Evolutionary conservation across 2,113 vertebrate genomes (phyloP), one percentile per base, ranked within the genome.

Genomic region (Rana temporaria): DNA sequence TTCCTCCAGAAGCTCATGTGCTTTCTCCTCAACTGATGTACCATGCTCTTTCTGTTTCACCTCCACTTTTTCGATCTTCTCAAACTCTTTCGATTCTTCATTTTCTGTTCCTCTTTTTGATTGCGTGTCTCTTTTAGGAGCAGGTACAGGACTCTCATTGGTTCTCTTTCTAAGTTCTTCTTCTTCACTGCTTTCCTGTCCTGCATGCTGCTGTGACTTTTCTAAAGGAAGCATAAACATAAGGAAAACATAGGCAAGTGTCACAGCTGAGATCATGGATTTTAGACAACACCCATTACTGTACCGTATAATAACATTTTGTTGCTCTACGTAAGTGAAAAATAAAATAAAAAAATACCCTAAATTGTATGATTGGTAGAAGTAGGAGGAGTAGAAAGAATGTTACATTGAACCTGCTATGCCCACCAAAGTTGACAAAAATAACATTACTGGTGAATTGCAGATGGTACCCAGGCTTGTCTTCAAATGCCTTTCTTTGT

Each of bases 41-140:
- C 87, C 66, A 32, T 84, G 89, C 85, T 92, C 89, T 75, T 87
- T 89, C 73, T 91, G 88, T 0, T 89, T 79, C 19, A 90, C 88
- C 0, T 88, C 88, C 11, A 87, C 91, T 86, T 91, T 91, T 78
- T 95, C 92, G 65, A 87, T 84, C 86, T 92, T 90, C 63, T 89
- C 89, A 57, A 90, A 81, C 66, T 90, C 87, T 75, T 91, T 88
- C 4, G 89, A 85, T 78, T 91, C 88, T 3, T 90, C 74, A 0
- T 90, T 86, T 0, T 89, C 87, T 67, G 65, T 53, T 26, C 55
- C 57, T 0, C 26, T 60, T 52, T 78, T 60, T 6, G 84, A 83
- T 87, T 78, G 81, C 52, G 48, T 74, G 82, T 18, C 78, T 82
- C 24, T 85, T 81, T 22, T 87, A 84, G 0, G 80, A 84, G 19